A percentile compares a stretch with the other conserved stretches of the same genome.
Evolutionary conservation across 2,888 invertebrate species (phyloP).

Genomic region (Brenthis hecate): DNA sequence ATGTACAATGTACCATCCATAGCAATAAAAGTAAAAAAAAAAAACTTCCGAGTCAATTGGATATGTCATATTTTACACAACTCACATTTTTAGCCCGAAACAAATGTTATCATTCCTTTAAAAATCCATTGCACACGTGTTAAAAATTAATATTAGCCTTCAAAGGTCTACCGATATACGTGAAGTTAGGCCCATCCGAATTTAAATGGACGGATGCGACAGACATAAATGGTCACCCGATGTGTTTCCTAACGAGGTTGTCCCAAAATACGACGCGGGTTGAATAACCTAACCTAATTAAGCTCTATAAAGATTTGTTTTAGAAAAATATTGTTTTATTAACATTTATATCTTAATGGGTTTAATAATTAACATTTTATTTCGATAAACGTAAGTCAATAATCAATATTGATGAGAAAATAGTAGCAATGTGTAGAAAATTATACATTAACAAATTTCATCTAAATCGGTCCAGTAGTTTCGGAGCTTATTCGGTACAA

Average conservation of each 20-base stretch:
- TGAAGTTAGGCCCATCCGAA: slow-evolving; percentile 27
- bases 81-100: too few relatives aligned
- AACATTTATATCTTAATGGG: not conserved
- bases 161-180: slow-evolving; percentile 18
- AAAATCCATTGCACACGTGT: slow-evolving; percentile 7
- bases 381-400: too few relatives aligned
- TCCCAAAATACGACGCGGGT: slow-evolving; percentile 31
- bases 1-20: not conserved
- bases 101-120: slow-evolving; percentile 14
- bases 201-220: slow-evolving; percentile 34
- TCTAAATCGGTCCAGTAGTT: too few relatives aligned
- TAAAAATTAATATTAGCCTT: slow-evolving; percentile 15
- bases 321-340: not conserved
- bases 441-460: too few relatives aligned
- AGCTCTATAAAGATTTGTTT: slow-evolving; percentile 1
- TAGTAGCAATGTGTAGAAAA: too few relatives aligned
- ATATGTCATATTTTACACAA: not conserved
- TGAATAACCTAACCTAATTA: slow-evolving; percentile 35
- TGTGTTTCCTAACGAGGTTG: slow-evolving; percentile 32
- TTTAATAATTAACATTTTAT: too few relatives aligned
- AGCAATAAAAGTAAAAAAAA: not conserved
- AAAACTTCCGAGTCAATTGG: not conserved
- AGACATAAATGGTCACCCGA: slow-evolving; percentile 33
- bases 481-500: too few relatives aligned
- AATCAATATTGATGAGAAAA: too few relatives aligned